Percentiles rank a stretch among this genome's conserved stretches.
These are phyloP conservation scores for Penaeus indicus DNA, from an alignment of 1,140 invertebrate species.

Conservation along the genomic window DNA sequence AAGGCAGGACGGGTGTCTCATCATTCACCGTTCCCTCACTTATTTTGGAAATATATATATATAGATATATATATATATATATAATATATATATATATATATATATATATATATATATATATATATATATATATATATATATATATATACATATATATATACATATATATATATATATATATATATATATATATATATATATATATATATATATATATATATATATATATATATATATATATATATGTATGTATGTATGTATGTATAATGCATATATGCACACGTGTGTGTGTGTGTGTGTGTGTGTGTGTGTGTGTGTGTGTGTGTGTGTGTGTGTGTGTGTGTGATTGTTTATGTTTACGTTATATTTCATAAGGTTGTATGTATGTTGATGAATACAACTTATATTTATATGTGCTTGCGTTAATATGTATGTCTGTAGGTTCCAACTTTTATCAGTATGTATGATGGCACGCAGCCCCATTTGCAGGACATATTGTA, in stretches of 20 bases:
- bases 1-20: too few species aligned
- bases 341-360: background rate
- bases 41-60: too few species aligned
- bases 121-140: conserved; percentile 19
- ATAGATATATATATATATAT: background rate
- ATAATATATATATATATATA: conserved; percentile 21
- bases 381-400: too few species aligned
- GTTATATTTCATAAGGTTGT: too few species aligned
- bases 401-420: too few species aligned
- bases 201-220: conserved; percentile 21
- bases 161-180: conserved; percentile 21
- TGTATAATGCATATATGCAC: background rate
- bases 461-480: too few species aligned
- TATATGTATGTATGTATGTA: background rate
- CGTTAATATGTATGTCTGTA: too few species aligned
- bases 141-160: conserved; percentile 37
- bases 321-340: background rate
- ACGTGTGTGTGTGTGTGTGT: background rate
- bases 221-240: conserved; percentile 40
- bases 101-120: conserved; percentile 39
- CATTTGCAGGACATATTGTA: too few species aligned
- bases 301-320: background rate
- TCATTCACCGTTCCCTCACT: too few species aligned
- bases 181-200: background rate
- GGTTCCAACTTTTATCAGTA: too few species aligned